A percentile compares a stretch with the other conserved stretches of the same genome.
Evolutionary conservation across 1,140 invertebrate species (phyloP).

Genomic region (Pissodes strobi): DNA sequence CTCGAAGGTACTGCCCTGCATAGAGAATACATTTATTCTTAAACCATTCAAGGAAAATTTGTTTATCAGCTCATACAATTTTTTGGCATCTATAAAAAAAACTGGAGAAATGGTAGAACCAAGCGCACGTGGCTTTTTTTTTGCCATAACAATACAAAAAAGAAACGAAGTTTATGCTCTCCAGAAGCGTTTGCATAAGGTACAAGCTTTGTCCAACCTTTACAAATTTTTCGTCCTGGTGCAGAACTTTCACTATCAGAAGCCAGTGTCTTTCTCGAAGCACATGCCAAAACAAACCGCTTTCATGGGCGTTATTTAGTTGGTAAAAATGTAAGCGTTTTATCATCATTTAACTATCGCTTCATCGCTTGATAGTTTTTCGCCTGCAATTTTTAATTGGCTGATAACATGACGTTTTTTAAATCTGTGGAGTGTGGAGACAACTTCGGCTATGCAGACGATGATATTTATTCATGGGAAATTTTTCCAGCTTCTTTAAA

Average conservation of each 20-base stretch:
- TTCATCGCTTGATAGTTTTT: too few species aligned
- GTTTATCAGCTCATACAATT: background rate
- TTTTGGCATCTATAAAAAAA: background rate
- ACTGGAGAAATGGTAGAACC: background rate
- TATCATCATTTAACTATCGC: too few species aligned
- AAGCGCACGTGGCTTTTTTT: background rate
- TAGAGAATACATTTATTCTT: too few species aligned
- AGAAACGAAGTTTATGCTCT: background rate
- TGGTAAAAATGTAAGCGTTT: too few species aligned
- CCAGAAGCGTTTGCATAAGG: background rate
- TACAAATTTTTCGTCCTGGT: background rate
- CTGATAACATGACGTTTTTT: too few species aligned
- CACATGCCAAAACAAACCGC: background rate
- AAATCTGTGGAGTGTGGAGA: too few species aligned
- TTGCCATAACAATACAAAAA: background rate
- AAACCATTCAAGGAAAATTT: background rate
- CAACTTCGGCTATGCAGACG: too few species aligned
- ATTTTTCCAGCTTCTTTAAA: too few species aligned
- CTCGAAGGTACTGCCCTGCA: too few species aligned
- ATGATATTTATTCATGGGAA: too few species aligned
- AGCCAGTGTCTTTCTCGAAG: background rate
- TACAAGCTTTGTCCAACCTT: background rate
- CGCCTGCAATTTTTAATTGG: too few species aligned
- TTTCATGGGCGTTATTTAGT: background rate
- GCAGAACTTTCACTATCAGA: background rate